These are phyloP conservation scores for Liolophura sinensis DNA, from an alignment of 1,140 invertebrate genomes.

Conservation along the genomic window DNA sequence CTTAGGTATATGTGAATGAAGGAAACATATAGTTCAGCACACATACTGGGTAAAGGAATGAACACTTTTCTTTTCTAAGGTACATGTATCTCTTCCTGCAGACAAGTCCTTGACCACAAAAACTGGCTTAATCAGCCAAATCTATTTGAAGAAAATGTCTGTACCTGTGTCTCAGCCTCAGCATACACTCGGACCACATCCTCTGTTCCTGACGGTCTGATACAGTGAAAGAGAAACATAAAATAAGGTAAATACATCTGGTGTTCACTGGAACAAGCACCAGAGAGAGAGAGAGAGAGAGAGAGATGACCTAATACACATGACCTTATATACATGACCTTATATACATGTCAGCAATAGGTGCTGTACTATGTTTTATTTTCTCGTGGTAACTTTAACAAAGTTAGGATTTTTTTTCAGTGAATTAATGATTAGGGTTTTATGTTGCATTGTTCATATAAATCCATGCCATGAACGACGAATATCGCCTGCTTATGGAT, in stretches of 20 bases:
- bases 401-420: neutral
- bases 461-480: neutral
- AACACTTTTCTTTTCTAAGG: neutral
- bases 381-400: constrained; percentile 4
- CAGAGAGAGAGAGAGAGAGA: too few relatives aligned
- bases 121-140: neutral
- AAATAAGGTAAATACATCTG: neutral
- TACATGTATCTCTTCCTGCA: neutral
- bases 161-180: constrained; percentile 78
- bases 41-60: neutral
- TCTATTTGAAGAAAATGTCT: neutral
- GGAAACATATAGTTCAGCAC: neutral
- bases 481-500: neutral
- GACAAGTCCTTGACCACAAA: neutral
- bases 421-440: neutral
- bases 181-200: constrained; percentile 95
- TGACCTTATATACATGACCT: too few relatives aligned
- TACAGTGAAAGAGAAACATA: constrained; percentile 25
- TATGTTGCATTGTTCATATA: neutral
- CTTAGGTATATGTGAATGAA: neutral
- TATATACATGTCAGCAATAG: too few relatives aligned
- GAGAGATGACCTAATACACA: too few relatives aligned
- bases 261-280: too few relatives aligned
- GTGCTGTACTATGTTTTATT: too few relatives aligned
- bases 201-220: constrained; percentile 94